A percentile compares a stretch with the other conserved stretches of the same genome.
Evolutionary conservation across 2,113 vertebrate species (phyloP).

Genomic region (Callocephalon fimbriatum): DNA sequence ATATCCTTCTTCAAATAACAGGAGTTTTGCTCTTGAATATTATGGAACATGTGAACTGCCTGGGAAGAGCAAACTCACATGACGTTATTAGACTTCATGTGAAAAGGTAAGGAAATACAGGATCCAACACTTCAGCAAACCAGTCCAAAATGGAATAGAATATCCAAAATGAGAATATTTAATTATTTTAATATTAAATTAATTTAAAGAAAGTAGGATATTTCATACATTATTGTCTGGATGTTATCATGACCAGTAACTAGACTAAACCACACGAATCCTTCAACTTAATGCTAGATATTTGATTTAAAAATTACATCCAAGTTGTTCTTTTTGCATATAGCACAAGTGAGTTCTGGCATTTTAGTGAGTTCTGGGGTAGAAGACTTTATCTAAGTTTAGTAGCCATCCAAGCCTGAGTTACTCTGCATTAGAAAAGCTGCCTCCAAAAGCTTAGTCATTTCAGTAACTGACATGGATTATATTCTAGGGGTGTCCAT

Average conservation of each 20-base stretch:
- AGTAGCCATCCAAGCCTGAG: neutral
- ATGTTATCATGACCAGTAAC: neutral
- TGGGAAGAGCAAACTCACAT: neutral
- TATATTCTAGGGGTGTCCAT: neutral
- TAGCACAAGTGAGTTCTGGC: neutral
- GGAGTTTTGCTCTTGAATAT: neutral
- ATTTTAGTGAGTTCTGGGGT: neutral
- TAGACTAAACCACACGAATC: neutral
- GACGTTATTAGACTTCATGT: neutral
- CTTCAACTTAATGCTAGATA: neutral
- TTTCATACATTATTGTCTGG: neutral
- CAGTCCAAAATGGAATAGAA: neutral
- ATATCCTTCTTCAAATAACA: neutral
- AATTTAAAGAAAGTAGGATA: neutral
- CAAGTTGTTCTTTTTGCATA: neutral
- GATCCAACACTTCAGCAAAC: neutral
- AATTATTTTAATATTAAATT: neutral
- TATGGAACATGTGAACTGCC: neutral
- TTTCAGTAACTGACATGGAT: neutral
- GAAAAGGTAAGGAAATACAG: neutral
- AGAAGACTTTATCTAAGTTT: neutral
- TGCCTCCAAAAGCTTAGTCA: neutral
- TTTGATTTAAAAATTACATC: neutral
- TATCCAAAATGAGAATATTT: neutral
- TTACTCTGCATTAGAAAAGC: neutral